A percentile compares a stretch with the other conserved stretches of the same genome.
These are phyloP conservation scores for Montipora sp. DNA, from an alignment of 64 coral and sea anemone species.

Conservation along the genomic window DNA sequence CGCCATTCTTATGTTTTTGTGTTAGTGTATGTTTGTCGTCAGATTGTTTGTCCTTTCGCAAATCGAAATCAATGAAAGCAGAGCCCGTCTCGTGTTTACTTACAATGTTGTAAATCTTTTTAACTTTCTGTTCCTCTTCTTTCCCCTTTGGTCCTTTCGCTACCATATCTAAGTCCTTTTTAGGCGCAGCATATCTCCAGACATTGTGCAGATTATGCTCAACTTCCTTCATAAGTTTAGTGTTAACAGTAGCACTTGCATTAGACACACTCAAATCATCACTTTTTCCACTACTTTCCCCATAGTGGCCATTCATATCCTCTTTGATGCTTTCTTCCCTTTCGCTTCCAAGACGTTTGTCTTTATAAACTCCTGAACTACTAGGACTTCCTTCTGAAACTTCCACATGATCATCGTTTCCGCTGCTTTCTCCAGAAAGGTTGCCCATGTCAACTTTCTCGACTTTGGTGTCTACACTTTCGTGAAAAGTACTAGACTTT, in stretches of 20 bases:
- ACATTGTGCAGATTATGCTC: slow-evolving; percentile 47
- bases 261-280: not conserved
- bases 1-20: not conserved
- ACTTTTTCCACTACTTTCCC: not conserved
- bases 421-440: slow-evolving; percentile 6
- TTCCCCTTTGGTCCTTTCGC: slow-evolving; percentile 40
- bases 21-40: not conserved
- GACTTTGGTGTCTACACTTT: too few relatives aligned
- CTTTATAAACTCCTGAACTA: too few relatives aligned
- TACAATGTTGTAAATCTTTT: slow-evolving; percentile 41
- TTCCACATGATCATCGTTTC: not conserved
- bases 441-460: too few relatives aligned
- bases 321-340: not conserved
- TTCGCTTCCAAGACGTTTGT: not conserved
- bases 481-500: too few relatives aligned
- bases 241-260: slow-evolving; percentile 1
- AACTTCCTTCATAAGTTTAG: slow-evolving; percentile 38
- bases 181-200: slow-evolving; percentile 40
- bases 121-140: slow-evolving; percentile 25
- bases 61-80: slow-evolving; percentile 25
- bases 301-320: not conserved
- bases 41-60: not conserved
- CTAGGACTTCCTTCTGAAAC: not conserved
- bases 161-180: slow-evolving; percentile 50
- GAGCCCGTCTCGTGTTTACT: slow-evolving; percentile 44